Base-by-base conservation (phyloP, 2,888 invertebrate species). In the Heliconius hortense region DNA sequence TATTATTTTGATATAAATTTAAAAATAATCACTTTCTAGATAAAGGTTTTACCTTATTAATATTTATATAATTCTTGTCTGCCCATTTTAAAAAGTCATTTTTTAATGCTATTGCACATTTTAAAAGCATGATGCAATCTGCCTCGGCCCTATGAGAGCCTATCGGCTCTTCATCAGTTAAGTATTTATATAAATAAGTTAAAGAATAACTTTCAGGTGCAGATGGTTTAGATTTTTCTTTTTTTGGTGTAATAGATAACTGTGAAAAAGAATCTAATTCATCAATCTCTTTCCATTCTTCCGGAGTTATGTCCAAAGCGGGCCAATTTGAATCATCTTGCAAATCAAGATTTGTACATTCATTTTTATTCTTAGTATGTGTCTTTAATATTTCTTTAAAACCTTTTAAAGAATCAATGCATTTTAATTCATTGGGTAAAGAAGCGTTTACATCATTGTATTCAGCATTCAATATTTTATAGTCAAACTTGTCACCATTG, bases 401-500 rank as follows among this genome's bases (percentile, higher is more conserved):
- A 2, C 95, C 95, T 11, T 86, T 83, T 24, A 97, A 83, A 0
- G 97, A 96, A 85, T 97, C 97, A 0, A 96, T 91, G 86, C 97
- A 97, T 10, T 95, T 83, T 56, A 96, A 82, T 76, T 94, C 91
- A 10, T 87, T 83, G 0, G 95, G 94, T 43, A 97, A 83, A 4
- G 83, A 79, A 82, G 89, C 81, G 59, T 91, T 86, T 0, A 95
- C 88, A 76, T 95, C 94, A 24, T 88, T 82, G n/a, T 97, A 91
- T 82, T 93, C 93, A 21, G 95, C 90, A 79, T 95, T 90, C 5
- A 98, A 87, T 80, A 98, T 94, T 62, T 96, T 97, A 88, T 95
- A 98, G 89, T 98, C 98, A 90, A 97, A 98, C 8, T 79, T 81
- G 83, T 96, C 94, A 18, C 81, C 81, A 93, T 98, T 97, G 83